A percentile compares a stretch with the other conserved stretches of the same genome.
Conservation (phyloP, 1,140 invertebrate species). For the Physella acuta region DNA sequence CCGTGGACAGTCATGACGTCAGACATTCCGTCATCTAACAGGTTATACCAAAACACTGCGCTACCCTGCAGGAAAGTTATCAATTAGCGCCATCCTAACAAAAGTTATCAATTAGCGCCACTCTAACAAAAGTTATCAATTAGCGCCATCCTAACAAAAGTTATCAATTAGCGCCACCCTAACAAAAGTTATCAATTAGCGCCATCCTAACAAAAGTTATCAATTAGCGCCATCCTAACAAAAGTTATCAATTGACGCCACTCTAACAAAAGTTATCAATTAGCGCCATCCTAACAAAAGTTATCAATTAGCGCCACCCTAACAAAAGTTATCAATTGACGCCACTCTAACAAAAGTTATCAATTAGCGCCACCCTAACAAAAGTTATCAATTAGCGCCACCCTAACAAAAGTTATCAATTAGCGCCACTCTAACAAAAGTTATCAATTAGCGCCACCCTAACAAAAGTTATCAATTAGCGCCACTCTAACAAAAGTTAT, state of each 20-base stretch:
- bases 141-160: not conserved
- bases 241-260: too few species aligned
- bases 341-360: too few species aligned
- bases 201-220: not conserved
- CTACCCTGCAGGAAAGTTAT: slow-evolving; percentile 31
- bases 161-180: not conserved
- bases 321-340: too few species aligned
- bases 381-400: too few species aligned
- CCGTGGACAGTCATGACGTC: slow-evolving; percentile 88
- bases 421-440: too few species aligned
- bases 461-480: not conserved
- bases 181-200: not conserved
- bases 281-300: not conserved
- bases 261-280: not conserved
- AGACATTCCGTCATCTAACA: slow-evolving; percentile 83
- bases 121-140: not conserved
- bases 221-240: not conserved
- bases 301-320: not conserved
- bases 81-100: not conserved
- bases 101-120: not conserved
- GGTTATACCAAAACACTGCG: slow-evolving; percentile 95
- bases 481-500: too few species aligned
- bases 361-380: too few species aligned
- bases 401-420: too few species aligned
- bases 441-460: not conserved